These are phyloP conservation scores for Agelas oroides DNA, from an alignment of 37 sponge, comb jelly and placozoan genomes.

Conservation along the genomic window DNA sequence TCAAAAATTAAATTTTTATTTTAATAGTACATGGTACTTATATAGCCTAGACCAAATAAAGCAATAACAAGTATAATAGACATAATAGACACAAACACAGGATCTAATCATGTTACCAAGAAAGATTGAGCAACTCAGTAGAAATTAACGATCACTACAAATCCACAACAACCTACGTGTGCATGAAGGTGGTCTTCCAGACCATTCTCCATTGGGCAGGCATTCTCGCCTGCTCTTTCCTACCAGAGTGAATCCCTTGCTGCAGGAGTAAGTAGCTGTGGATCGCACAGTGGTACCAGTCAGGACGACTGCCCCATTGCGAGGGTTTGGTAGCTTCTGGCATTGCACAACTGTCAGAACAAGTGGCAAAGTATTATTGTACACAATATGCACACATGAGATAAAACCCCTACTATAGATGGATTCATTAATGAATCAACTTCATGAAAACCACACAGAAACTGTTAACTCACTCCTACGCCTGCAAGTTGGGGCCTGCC, in stretches of 20 bases:
- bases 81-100: too few species aligned
- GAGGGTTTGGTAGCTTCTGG: constrained; percentile 20
- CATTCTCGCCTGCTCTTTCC: constrained; percentile 52
- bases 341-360: constrained; percentile 59
- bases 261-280: constrained; percentile 65
- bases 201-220: constrained; percentile 58
- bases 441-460: too few species aligned
- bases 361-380: too few species aligned
- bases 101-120: background rate
- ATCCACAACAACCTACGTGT: constrained; percentile 30
- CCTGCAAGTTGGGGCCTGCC: constrained; percentile 45
- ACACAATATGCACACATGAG: too few species aligned
- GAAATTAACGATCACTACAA: background rate
- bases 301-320: constrained; percentile 55
- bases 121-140: background rate
- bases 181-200: constrained; percentile 52
- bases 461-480: constrained; percentile 30
- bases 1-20: too few species aligned
- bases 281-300: constrained; percentile 36
- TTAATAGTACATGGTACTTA: too few species aligned
- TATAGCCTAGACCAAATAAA: too few species aligned
- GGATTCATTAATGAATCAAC: background rate
- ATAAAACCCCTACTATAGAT: too few species aligned
- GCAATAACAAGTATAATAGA: too few species aligned
- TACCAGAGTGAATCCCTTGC: constrained; percentile 34